phyloP scores from a whole-genome alignment of 2,797 vertebrate genomes.

The Pseudochromis fuscus region DNA sequence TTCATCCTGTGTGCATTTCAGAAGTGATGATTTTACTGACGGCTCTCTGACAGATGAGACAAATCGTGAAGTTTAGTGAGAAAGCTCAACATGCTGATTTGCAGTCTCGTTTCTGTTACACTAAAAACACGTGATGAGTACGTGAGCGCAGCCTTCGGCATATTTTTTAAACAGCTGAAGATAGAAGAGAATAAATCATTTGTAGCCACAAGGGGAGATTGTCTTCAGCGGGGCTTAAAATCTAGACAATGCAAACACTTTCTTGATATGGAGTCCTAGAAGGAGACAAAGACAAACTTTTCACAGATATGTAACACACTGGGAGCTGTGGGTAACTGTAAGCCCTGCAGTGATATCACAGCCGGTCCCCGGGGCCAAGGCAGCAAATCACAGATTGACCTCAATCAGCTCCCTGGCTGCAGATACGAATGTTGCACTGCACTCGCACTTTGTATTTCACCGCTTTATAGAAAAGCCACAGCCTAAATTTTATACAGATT shows the following conservation, averaged over 20 bases:
- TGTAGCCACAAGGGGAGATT: neutral
- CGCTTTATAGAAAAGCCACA: constrained; percentile 31
- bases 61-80: neutral
- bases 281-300: constrained; percentile 49
- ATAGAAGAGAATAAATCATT: constrained; percentile 41
- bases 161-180: constrained; percentile 30
- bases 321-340: constrained; percentile 47
- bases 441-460: constrained; percentile 42
- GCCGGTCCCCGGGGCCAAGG: constrained; percentile 50
- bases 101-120: neutral
- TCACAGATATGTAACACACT: constrained; percentile 58
- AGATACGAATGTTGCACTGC: constrained; percentile 54
- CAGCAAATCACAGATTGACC: constrained; percentile 82
- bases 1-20: constrained; percentile 13
- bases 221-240: constrained; percentile 28
- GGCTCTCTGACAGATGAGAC: neutral
- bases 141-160: neutral
- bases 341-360: constrained; percentile 66
- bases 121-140: constrained; percentile 32
- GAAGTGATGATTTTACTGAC: neutral
- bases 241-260: constrained; percentile 21
- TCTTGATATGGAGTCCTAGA: constrained; percentile 17
- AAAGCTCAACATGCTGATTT: neutral
- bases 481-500: constrained; percentile 16
- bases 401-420: constrained; percentile 70